A percentile compares a stretch with the other conserved stretches of the same genome.
Conservation (phyloP, 2,888 invertebrate species). For the Eristalinus sepulchralis region DNA sequence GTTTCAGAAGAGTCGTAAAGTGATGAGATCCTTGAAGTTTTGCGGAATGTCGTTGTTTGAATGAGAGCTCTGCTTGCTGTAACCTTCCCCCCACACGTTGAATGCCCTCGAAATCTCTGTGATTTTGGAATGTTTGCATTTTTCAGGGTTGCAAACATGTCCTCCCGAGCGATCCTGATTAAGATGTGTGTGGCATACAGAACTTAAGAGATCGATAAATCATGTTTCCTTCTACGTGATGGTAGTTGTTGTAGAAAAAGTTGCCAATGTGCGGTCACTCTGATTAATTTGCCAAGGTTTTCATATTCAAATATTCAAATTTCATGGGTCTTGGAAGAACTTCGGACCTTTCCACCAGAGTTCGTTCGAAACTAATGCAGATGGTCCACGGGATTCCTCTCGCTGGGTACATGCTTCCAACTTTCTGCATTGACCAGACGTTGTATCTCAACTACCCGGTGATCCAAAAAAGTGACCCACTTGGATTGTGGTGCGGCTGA, state of each 20-base stretch:
- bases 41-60: neutral
- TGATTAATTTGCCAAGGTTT: neutral
- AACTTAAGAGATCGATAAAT: neutral
- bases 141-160: neutral
- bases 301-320: neutral
- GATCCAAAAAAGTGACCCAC: constrained; percentile 13
- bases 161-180: neutral
- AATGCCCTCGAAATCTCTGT: neutral
- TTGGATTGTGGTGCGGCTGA: neutral
- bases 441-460: constrained; percentile 8
- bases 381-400: constrained; percentile 10
- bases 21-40: neutral
- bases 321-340: constrained; percentile 2
- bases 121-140: neutral
- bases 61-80: neutral
- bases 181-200: neutral
- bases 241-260: neutral
- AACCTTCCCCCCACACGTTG: neutral
- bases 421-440: neutral
- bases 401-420: constrained; percentile 14
- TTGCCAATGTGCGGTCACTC: neutral
- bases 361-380: neutral
- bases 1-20: neutral
- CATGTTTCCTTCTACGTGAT: neutral
- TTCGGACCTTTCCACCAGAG: constrained; percentile 39